These are phyloP conservation scores for Heliconius congener DNA, from an alignment of 1,140 invertebrate genomes.

Conservation along the genomic window DNA sequence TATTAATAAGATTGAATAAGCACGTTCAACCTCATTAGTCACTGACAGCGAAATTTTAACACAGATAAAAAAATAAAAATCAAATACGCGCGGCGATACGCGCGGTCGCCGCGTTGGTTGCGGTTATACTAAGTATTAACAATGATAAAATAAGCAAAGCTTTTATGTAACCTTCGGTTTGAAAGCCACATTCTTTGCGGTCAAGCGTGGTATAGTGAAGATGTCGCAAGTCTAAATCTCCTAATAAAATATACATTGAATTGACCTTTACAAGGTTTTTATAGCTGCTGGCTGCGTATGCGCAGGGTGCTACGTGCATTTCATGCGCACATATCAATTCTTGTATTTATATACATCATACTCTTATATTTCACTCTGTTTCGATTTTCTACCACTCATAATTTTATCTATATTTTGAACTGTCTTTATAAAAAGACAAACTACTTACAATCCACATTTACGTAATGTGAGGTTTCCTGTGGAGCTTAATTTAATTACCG, in stretches of 20 bases:
- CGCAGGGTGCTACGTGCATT: constrained; percentile 8
- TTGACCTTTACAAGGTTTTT: constrained; percentile 64
- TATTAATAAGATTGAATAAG: constrained; percentile 22
- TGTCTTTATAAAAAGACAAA: background rate
- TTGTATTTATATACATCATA: background rate
- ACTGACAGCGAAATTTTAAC: constrained; percentile 40
- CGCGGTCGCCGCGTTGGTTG: constrained; percentile 57
- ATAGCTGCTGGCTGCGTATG: constrained; percentile 30
- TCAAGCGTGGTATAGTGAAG: constrained; percentile 65
- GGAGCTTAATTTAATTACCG: background rate
- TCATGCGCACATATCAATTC: background rate
- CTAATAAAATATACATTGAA: constrained; percentile 46
- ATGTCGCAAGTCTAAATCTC: constrained; percentile 63
- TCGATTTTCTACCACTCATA: background rate
- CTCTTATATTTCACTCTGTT: background rate
- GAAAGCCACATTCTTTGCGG: constrained; percentile 76
- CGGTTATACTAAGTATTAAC: constrained; percentile 64
- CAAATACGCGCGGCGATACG: constrained; percentile 53
- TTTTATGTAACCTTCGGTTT: constrained; percentile 77
- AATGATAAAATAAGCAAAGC: constrained; percentile 68
- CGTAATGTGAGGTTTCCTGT: background rate
- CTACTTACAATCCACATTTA: background rate
- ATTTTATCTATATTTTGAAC: background rate
- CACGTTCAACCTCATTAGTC: constrained; percentile 56
- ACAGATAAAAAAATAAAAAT: constrained; percentile 40